These are phyloP conservation scores for Myathropa florea DNA, from an alignment of 2,888 invertebrate genomes.

Conservation along the genomic window DNA sequence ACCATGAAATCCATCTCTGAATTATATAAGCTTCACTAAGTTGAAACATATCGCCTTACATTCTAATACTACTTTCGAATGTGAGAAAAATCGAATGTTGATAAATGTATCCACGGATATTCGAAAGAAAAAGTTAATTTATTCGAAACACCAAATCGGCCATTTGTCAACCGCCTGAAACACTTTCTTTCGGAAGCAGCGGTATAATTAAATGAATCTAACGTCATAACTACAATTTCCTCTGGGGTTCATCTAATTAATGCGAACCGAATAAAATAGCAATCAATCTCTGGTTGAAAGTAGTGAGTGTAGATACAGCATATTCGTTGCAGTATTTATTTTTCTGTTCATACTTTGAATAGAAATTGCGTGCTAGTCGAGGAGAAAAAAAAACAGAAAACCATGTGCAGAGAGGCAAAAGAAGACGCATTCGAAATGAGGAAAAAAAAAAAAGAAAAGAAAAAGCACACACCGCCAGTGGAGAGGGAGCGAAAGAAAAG, in stretches of 20 bases:
- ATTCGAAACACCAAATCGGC: too few relatives aligned
- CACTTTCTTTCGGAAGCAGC: too few relatives aligned
- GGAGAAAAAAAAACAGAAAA: conserved; percentile 29
- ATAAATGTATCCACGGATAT: too few relatives aligned
- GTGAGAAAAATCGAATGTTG: too few relatives aligned
- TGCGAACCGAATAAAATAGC: not conserved
- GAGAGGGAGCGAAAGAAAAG: conserved; percentile 36
- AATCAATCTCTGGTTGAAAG: conserved; percentile 10
- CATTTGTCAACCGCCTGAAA: too few relatives aligned
- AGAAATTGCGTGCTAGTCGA: conserved; percentile 52
- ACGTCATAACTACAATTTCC: not conserved
- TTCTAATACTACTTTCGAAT: too few relatives aligned
- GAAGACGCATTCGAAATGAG: conserved; percentile 10
- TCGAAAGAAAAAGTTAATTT: too few relatives aligned
- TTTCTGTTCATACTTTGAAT: conserved; percentile 28
- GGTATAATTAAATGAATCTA: too few relatives aligned
- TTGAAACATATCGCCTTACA: too few relatives aligned
- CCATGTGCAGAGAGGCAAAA: conserved; percentile 42
- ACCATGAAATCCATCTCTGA: too few relatives aligned
- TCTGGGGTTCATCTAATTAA: not conserved
- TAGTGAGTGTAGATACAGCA: not conserved
- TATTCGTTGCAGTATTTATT: conserved; percentile 22
- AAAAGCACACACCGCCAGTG: conserved; percentile 25
- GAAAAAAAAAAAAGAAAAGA: conserved; percentile 25
- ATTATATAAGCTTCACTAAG: too few relatives aligned